Percentiles rank a stretch among this genome's conserved stretches.
Conservation (phyloP, 2,797 vertebrate species). For the Falco concolor region DNA sequence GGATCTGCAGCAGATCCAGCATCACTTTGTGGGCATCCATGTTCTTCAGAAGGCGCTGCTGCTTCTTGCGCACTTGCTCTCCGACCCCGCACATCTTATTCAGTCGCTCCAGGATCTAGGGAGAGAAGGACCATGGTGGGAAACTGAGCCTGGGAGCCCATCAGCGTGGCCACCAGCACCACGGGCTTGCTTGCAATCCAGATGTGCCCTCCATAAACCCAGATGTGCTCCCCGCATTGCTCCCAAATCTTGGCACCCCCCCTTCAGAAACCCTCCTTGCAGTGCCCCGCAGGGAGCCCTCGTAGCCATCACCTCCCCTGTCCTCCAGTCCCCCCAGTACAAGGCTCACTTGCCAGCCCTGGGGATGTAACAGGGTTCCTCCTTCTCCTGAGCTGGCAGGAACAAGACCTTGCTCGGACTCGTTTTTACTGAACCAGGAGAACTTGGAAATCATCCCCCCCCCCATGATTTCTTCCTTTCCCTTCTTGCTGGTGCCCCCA, state of each 20-base stretch:
- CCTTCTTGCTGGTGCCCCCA: accelerated
- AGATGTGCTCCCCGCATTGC: not conserved
- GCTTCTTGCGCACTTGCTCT: slow-evolving; percentile 91
- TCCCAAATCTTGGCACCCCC: accelerated
- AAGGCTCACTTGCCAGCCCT: not conserved
- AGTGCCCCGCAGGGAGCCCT: not conserved
- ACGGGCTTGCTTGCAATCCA: not conserved
- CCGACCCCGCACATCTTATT: slow-evolving; percentile 94
- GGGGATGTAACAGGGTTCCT: not conserved
- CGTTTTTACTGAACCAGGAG: not conserved
- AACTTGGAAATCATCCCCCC: not conserved
- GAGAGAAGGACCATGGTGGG: not conserved
- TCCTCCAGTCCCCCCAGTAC: not conserved
- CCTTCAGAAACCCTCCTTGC: not conserved
- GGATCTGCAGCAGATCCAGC: slow-evolving; percentile 95
- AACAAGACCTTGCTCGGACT: not conserved
- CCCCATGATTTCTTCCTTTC: not conserved
- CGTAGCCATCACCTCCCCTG: accelerated
- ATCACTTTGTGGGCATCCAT: slow-evolving; percentile 98
- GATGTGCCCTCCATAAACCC: not conserved
- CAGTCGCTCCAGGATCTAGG: slow-evolving; percentile 89
- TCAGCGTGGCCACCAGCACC: not conserved
- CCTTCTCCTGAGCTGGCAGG: not conserved
- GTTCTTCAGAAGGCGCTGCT: slow-evolving; percentile 94
- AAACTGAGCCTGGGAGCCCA: not conserved